Evolutionary conservation across 2,113 vertebrate genomes (phyloP).

Genomic region (Periophthalmodon schlosseri): DNA sequence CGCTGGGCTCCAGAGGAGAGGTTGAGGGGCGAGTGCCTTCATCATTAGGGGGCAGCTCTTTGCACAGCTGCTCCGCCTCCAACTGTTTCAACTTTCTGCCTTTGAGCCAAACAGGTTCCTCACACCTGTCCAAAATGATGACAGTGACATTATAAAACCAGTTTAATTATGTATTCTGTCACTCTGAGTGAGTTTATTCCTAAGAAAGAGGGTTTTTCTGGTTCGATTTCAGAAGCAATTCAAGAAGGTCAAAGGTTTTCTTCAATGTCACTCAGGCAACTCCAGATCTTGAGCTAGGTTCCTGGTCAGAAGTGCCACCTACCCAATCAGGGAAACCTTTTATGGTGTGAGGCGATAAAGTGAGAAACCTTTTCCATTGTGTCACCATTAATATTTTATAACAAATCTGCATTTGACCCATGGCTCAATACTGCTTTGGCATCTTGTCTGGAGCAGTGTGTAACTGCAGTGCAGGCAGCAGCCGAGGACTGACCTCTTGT

Average conservation of each 20-base stretch:
- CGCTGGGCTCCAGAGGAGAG: constrained; percentile 46
- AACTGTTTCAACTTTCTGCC: constrained; percentile 85
- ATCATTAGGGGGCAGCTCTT: constrained; percentile 21
- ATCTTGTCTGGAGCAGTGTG: too few relatives aligned
- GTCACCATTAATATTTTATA: too few relatives aligned
- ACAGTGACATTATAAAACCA: background rate
- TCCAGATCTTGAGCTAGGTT: background rate
- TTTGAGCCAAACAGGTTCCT: constrained; percentile 78
- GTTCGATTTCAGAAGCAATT: background rate
- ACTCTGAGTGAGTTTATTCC: background rate
- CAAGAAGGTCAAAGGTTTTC: background rate
- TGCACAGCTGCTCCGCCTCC: constrained; percentile 82
- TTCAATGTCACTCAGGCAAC: background rate
- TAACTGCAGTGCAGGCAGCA: too few relatives aligned
- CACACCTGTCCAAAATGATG: constrained; percentile 69
- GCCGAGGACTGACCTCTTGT: too few relatives aligned
- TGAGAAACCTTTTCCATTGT: too few relatives aligned
- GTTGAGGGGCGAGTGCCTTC: constrained; percentile 17
- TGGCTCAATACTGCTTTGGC: too few relatives aligned
- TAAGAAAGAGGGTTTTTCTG: background rate
- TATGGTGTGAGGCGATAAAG: too few relatives aligned
- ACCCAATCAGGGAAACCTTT: too few relatives aligned
- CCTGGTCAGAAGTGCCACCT: background rate
- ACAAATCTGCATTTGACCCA: too few relatives aligned
- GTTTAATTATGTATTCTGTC: background rate